Percentiles rank a stretch among this genome's conserved stretches.
phyloP scores from a whole-genome alignment of 2,113 vertebrate genomes.

The Gallinago undulata region DNA sequence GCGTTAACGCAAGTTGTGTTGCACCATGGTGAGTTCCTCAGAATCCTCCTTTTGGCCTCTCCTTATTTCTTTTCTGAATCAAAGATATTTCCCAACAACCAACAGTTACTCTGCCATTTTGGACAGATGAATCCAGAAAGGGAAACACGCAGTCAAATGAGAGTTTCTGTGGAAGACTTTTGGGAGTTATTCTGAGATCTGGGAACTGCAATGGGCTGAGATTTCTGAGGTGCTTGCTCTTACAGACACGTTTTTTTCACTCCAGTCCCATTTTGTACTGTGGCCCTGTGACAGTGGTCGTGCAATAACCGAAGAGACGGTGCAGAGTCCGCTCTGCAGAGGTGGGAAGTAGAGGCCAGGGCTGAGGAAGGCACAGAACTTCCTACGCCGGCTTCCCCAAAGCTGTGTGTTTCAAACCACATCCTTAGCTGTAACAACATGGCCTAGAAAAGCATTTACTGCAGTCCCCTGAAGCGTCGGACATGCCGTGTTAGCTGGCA shows the following conservation, averaged over 20 bases:
- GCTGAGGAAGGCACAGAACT: background rate
- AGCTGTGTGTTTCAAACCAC: background rate
- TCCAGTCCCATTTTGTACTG: background rate
- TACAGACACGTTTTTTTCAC: background rate
- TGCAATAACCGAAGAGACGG: background rate
- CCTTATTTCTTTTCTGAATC: background rate
- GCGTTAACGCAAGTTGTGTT: background rate
- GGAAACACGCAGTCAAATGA: background rate
- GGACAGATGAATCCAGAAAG: background rate
- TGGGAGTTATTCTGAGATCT: background rate
- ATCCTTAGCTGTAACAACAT: background rate
- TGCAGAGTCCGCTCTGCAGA: background rate
- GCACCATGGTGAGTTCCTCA: accelerated
- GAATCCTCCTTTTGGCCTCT: background rate
- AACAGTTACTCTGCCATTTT: background rate
- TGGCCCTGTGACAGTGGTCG: background rate
- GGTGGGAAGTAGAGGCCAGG: background rate
- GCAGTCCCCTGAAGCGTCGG: background rate
- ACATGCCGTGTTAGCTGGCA: background rate
- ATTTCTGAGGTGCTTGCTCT: background rate
- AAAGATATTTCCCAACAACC: background rate
- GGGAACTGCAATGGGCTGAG: background rate
- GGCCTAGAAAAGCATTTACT: background rate
- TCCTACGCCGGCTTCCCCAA: background rate
- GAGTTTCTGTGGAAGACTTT: background rate